Evolutionary conservation across 2,888 invertebrate genomes (phyloP), one percentile per base, ranked within the genome.

Genomic region (Brenthis hecate): DNA sequence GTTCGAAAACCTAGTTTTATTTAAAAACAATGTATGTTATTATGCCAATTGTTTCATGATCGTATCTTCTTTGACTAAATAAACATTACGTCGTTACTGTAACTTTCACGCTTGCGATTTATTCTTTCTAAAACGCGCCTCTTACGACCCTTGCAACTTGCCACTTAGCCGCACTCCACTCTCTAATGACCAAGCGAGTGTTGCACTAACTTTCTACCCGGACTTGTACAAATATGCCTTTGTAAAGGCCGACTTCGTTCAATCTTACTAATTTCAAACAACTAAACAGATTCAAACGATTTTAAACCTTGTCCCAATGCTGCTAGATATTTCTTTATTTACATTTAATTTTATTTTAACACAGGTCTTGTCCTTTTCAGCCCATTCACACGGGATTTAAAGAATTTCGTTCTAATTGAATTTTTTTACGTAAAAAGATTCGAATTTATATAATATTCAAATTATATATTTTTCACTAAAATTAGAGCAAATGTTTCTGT

Each of bases 121-220:
- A 66, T 67, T 63, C 72, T 64, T 61, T 70, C 63, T 70, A 60
- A 69, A 72, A 67, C 67, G 66, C 57, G 64, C 48, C 69, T 73
- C 69, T 72, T 73, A 66, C 62, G 66, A 66, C 72, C 72, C 71
- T 64, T 55, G 70, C 76, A 84, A 85, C 86, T 87, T 84, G 79
- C 81, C 85, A 85, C 85, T 85, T 82, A 81, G 78, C 79, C 75
- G 75, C 76, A 75, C 77, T 80, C 72, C 19, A 69, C 70, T 67
- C 73, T 78, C 80, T 85, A 87, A 85, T 85, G 86, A 86, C 81
- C 85, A 80, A 77, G 73, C 78, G 74, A 77, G 80, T 74, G 86
- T 86, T 86, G 86, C 86, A 82, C 82, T 80, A 86, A 86, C 82
- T 86, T 87, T 83, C 82, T 82, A 80, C 77, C 81, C 80, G 77